Evolutionary conservation across 92 coral and sea anemone genomes (phyloP).

Genomic region (Chrysogorgia sp.): DNA sequence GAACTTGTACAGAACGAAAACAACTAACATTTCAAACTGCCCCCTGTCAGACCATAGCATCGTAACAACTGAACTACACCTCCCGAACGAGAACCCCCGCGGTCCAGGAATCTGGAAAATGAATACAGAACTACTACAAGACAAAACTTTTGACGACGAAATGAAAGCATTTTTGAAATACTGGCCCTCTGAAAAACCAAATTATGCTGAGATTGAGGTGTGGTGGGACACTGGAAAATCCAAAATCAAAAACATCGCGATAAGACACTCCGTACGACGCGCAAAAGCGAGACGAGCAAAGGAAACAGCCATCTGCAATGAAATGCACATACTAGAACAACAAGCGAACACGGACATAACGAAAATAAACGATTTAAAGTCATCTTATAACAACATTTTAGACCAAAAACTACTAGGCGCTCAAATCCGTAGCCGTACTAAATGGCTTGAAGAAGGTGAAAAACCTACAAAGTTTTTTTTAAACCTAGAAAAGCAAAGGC

Average conservation of each 20-base stretch:
- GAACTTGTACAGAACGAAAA: neutral
- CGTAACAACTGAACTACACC: neutral
- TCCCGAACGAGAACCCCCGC: neutral
- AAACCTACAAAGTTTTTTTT: neutral
- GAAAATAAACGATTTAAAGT: neutral
- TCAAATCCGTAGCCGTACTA: neutral
- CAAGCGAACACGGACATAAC: neutral
- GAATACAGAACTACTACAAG: neutral
- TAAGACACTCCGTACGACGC: neutral
- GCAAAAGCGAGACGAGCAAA: neutral
- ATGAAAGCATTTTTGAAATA: neutral
- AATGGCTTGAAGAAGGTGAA: conserved; percentile 9
- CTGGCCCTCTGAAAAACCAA: neutral
- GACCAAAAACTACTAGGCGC: neutral
- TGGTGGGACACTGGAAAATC: neutral
- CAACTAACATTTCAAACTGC: neutral
- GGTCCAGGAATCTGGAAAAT: conserved; percentile 1
- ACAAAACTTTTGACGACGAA: neutral
- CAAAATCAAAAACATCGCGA: neutral
- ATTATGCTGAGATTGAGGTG: no score
- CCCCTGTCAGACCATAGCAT: conserved; percentile 44
- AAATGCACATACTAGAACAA: neutral
- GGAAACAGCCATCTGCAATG: neutral
- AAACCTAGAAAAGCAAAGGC: neutral
- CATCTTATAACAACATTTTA: no score